Evolutionary conservation across 2,888 invertebrate genomes (phyloP), one percentile per base, ranked within the genome.

Genomic region (Pterostichus niger): DNA sequence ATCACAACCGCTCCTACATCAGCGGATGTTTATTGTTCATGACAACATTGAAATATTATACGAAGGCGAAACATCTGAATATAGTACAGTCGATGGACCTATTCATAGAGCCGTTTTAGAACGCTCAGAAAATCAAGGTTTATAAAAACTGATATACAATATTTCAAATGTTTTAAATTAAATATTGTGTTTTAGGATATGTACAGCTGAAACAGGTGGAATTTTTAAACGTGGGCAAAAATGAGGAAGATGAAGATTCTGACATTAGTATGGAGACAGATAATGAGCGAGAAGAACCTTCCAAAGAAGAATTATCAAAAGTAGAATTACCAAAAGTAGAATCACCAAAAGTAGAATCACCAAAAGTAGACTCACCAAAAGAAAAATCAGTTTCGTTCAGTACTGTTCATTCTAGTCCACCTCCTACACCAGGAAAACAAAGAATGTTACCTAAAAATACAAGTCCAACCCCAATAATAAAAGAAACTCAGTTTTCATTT

Each of bases 41-140:
- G 94, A 96, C 86, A 95, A 94, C 84, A 92, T 96, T 44, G 94
- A 95, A 86, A 93, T 96, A 9, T 92, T 93, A 52, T 93, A 94
- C 0, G 92, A 92, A 54, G 93, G 94, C 85, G 91, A 86, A 0
- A 90, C 92, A 7, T 92, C 92, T 85, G 93, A 93, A 85, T 92
- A 92, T 85, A 92, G 91, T 6, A 91, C 92, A 76, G 91, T 92
- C 11, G 92, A 93, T 85, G 92, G 92, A 24, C 92, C 93, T 0
- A 92, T 92, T 76, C 94, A 94, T 87, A 93, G 93, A 87, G 91
- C 94, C 79, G 90, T 92, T 15, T 91, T 93, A 83, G 93, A 94
- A 88, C 90, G 91, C 85, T 90, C 91, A 64, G 79, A 91, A 90
- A 87, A 91, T 90, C 86, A 35, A 86, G 88, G 84, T 89, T 88